These are phyloP conservation scores for Tribolium madens DNA, from an alignment of 1,140 invertebrate species.

Conservation along the genomic window DNA sequence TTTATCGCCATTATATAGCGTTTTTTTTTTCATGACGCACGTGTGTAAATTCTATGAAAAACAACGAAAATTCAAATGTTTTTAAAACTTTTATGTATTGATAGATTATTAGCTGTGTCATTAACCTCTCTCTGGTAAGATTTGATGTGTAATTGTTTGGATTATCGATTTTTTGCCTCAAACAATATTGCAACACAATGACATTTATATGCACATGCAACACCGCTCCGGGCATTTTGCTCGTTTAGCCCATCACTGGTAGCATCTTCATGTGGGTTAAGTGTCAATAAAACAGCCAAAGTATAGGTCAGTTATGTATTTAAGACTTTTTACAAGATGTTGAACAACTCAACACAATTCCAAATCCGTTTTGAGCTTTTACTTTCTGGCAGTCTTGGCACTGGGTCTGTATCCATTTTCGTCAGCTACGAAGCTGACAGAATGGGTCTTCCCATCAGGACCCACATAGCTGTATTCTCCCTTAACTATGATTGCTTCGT, in stretches of 20 bases:
- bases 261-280: not conserved
- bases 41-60: no score
- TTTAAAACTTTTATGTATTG: no score
- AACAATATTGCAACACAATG: not conserved
- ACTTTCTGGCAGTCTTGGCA: slow-evolving; percentile 16
- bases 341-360: not conserved
- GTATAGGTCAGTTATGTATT: not conserved
- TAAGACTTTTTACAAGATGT: not conserved
- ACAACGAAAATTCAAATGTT: no score
- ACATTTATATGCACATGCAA: slow-evolving; percentile 1
- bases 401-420: slow-evolving; percentile 64
- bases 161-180: not conserved
- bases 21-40: no score
- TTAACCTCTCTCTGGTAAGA: not conserved
- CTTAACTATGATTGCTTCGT: slow-evolving; percentile 71
- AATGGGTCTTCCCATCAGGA: slow-evolving; percentile 75
- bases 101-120: no score
- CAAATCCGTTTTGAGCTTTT: not conserved
- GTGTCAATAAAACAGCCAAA: not conserved
- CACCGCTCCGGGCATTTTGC: not conserved
- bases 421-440: slow-evolving; percentile 61
- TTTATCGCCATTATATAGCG: no score
- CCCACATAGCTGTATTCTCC: slow-evolving; percentile 80
- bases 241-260: not conserved
- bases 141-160: not conserved